Evolutionary conservation across 2,888 invertebrate species (phyloP).

Genomic region (Camptogramma bilineatum): DNA sequence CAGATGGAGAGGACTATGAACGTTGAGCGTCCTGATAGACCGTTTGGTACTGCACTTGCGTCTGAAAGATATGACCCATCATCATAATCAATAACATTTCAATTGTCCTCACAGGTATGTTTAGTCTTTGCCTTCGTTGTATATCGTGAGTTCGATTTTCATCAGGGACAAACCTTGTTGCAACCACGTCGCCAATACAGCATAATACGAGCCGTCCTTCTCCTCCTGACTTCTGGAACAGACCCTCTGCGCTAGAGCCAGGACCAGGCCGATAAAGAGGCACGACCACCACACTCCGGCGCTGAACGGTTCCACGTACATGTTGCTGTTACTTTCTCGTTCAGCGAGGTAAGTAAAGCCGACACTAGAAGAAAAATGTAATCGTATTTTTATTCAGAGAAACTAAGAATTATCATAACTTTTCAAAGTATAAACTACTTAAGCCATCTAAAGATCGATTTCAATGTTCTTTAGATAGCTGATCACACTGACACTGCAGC

Average conservation of each 20-base stretch:
- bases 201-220: constrained; percentile 65
- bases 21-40: constrained; percentile 67
- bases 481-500: too few relatives aligned
- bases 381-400: too few relatives aligned
- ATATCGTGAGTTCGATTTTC: too few relatives aligned
- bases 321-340: constrained; percentile 72
- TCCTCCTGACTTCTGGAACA: constrained; percentile 60
- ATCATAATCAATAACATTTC: too few relatives aligned
- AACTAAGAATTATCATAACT: too few relatives aligned
- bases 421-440: too few relatives aligned
- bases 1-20: constrained; percentile 69
- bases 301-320: constrained; percentile 73
- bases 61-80: constrained; percentile 51
- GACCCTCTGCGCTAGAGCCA: constrained; percentile 60
- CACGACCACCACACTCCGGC: constrained; percentile 66
- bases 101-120: too few relatives aligned
- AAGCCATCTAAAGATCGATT: too few relatives aligned
- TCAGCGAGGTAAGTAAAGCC: constrained; percentile 75
- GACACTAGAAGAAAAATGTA: constrained; percentile 54
- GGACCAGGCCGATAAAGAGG: constrained; percentile 53
- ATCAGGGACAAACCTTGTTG: constrained; percentile 79
- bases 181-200: constrained; percentile 69
- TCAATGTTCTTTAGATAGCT: too few relatives aligned
- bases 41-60: constrained; percentile 69
- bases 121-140: too few relatives aligned